Evolutionary conservation across 2,113 vertebrate genomes (phyloP), one percentile per base, ranked within the genome.

Genomic region (Tichodroma muraria): DNA sequence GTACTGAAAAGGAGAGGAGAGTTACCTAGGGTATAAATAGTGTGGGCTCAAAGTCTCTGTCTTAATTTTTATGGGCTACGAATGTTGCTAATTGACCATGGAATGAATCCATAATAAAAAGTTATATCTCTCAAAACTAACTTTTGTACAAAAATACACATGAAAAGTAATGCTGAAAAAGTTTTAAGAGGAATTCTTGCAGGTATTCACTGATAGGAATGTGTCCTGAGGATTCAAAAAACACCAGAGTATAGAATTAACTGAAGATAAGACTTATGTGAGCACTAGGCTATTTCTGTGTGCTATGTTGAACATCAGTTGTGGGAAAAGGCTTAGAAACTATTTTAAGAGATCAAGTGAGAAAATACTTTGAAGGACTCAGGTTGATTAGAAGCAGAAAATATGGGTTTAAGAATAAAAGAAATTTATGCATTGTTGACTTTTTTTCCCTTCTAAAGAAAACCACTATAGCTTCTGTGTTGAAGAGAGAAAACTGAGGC

Each of bases 311-410:
- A 95, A 93, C 75, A 95, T 95, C 59, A 71, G 35, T 93, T 91
- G 69, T 53, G 61, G 38, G 72, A 87, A 96, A 94, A 94, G 66
- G 92, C 93, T 97, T 89, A 96, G 92, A 96, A 97, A 94, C 72
- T 97, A 95, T 95, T 97, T 97, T 95, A 94, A 95, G 87, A 96
- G 76, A 97, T 97, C 87, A 96, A 96, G 82, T 81, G 68, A 96
- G 61, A 81, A 75, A 87, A 85, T 57, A 56, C 92, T 97, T 97
- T 96, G 95, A 98, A 98, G 95, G 95, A 92, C 90, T 96, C 82
- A 96, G 90, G 79, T 93, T 97, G 94, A 97, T 97, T 97, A 95
- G 73, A 82, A 96, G 82, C 40, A 96, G 85, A 97, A 95, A 92
- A 94, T 90, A 88, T 1, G 56, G 31, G 61, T 96, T 91, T 85